phyloP scores from a whole-genome alignment of 2,888 invertebrate species.

The Yponomeuta evonymella region DNA sequence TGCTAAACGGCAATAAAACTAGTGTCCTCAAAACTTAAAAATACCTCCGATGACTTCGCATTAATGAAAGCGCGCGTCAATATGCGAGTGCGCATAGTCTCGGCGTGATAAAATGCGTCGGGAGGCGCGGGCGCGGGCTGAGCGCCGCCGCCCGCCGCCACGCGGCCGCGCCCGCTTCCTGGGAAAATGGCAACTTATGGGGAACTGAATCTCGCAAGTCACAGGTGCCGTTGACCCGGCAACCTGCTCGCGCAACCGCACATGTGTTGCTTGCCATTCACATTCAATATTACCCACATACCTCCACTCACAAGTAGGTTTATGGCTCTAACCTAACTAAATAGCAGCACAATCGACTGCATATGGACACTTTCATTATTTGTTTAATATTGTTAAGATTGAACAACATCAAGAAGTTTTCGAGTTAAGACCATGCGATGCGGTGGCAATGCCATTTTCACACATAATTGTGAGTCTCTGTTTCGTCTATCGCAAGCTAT shows the following conservation, averaged over 20 bases:
- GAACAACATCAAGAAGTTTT: too few relatives aligned
- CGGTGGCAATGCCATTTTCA: too few relatives aligned
- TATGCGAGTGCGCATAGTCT: constrained; percentile 59
- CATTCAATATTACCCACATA: constrained; percentile 55
- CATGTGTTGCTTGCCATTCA: constrained; percentile 61
- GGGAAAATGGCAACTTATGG: constrained; percentile 73
- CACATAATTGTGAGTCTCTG: too few relatives aligned
- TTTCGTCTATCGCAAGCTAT: too few relatives aligned
- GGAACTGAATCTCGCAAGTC: constrained; percentile 68
- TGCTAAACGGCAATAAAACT: constrained; percentile 41
- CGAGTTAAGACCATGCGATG: too few relatives aligned
- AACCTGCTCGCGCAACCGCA: constrained; percentile 53
- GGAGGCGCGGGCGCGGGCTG: constrained; percentile 29
- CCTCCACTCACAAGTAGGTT: constrained; percentile 29
- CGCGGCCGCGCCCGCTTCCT: constrained; percentile 49
- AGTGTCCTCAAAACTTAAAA: constrained; percentile 40
- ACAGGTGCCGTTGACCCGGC: constrained; percentile 64
- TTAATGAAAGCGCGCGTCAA: constrained; percentile 64
- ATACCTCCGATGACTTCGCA: constrained; percentile 52
- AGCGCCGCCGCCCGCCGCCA: constrained; percentile 23
- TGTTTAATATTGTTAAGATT: not conserved
- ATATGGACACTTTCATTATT: not conserved
- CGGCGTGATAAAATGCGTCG: constrained; percentile 66
- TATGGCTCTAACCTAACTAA: constrained; percentile 16
- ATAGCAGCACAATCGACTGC: constrained; percentile 8